phyloP scores from a whole-genome alignment of 1,140 invertebrate species.

The Drosophila navojoa region DNA sequence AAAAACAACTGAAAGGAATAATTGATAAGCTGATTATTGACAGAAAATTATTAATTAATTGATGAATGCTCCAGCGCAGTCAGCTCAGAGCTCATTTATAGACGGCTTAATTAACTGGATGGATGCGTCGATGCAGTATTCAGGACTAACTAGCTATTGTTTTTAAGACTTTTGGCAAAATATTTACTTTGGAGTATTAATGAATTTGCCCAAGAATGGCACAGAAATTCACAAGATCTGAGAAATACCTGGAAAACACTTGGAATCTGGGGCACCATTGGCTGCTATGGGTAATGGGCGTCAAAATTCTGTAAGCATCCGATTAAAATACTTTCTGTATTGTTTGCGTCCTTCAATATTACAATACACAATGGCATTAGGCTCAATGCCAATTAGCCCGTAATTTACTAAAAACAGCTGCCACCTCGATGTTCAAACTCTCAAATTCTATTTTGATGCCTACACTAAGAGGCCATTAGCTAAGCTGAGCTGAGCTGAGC shows the following conservation, averaged over 20 bases:
- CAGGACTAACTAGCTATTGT: no score
- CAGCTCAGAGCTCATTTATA: not conserved
- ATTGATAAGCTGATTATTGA: no score
- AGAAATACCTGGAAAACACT: no score
- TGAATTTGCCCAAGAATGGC: no score
- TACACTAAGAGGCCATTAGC: constrained; percentile 19
- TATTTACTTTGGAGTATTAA: no score
- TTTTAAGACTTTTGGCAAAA: no score
- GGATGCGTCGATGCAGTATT: no score
- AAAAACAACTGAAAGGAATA: no score
- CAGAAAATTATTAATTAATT: not conserved
- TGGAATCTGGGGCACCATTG: not conserved
- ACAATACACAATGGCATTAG: not conserved
- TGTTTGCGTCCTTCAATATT: not conserved
- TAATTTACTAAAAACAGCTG: constrained; percentile 27
- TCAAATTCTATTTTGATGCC: no score
- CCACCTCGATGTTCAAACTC: not conserved
- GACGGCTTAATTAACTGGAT: no score
- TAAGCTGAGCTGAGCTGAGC: not conserved
- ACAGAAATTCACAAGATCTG: no score
- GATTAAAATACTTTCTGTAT: constrained; percentile 1
- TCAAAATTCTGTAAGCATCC: not conserved
- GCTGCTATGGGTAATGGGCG: not conserved
- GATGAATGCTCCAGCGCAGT: not conserved
- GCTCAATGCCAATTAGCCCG: constrained; percentile 6